Evolutionary conservation across 1,140 invertebrate species (phyloP), one percentile per base, ranked within the genome.

Genomic region (Meloidogyne hapla): DNA sequence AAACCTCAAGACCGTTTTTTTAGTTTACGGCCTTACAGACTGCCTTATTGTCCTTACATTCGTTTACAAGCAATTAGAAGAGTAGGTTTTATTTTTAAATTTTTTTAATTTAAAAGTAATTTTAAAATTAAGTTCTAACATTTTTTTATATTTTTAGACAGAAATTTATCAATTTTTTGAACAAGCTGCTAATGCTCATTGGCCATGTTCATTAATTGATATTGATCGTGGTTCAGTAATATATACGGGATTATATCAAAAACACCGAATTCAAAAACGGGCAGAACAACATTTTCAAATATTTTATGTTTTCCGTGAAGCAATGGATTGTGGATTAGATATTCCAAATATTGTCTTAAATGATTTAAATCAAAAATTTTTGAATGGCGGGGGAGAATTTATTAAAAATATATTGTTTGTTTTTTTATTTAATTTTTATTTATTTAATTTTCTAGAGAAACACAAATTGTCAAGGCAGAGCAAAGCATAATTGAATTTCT

Each of bases 281-380:
- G 40, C 40, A 18, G n/a, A 66, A 33, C 77, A 79, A 40, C 62
- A 42, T 45, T 64, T 63, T 15, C 66, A 80, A 71, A 45, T 79
- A 26, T 62, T 80, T 64, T 70, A 79, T 45, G 81, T 79, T 26
- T 61, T 79, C 1, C 33, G 26, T 9, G 78, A 79, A n/a, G 76
- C 76, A 18, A 64, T 38, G 38, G 23, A 73, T 21, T 28, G 42
- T 48, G 67, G 45, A 2, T 28, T 64, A 8, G 38, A 76, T 45
- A 45, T 76, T n/a, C 71, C 71, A n/a, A 9, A 6, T 12, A 23
- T 23, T 23, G 15, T 73, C 15, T 64, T 73, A 9, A 23, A 25
- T 4, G 70, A 45, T 21, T 25, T 73, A 9, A 38, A 63, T 25
- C n/a, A 64, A 61, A 42, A 18, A 64, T 23, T 56, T 38, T 3